These are phyloP conservation scores for Falcaria lacertinaria DNA, from an alignment of 2,888 invertebrate species.

Conservation along the genomic window DNA sequence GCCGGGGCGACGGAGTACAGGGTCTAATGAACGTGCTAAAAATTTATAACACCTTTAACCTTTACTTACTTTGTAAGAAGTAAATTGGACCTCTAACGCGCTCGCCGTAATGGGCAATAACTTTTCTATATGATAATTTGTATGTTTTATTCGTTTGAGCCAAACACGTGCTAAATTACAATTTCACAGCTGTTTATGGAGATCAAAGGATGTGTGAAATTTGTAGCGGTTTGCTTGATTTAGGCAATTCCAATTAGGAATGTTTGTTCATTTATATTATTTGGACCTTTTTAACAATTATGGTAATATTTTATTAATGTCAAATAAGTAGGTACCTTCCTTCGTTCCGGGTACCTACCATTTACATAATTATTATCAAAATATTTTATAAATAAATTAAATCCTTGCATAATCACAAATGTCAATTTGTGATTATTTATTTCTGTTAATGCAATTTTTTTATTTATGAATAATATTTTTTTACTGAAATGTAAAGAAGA, in stretches of 20 bases:
- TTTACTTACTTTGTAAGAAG: slow-evolving; percentile 59
- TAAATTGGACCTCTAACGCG: slow-evolving; percentile 50
- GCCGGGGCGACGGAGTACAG: slow-evolving; percentile 51
- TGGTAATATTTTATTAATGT: too few species aligned
- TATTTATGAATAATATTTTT: too few species aligned
- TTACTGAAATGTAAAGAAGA: too few species aligned
- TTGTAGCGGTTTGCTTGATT: neutral
- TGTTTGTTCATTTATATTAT: neutral
- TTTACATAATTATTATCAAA: too few species aligned
- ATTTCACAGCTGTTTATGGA: neutral
- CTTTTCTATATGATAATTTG: slow-evolving; percentile 8
- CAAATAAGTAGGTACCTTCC: too few species aligned
- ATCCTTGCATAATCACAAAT: too few species aligned
- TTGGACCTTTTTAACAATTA: too few species aligned
- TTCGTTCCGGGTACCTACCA: too few species aligned
- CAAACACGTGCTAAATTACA: neutral
- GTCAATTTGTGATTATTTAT: too few species aligned
- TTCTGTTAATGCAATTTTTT: too few species aligned
- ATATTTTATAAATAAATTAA: too few species aligned
- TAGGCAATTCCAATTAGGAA: neutral
- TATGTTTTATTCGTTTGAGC: neutral
- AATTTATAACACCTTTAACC: slow-evolving; percentile 73
- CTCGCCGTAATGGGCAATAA: slow-evolving; percentile 34
- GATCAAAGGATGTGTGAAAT: neutral
- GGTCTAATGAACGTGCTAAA: slow-evolving; percentile 72